A percentile compares a stretch with the other conserved stretches of the same genome.
Evolutionary conservation across 2,113 vertebrate genomes (phyloP).

Genomic region (Tetrao urogallus): DNA sequence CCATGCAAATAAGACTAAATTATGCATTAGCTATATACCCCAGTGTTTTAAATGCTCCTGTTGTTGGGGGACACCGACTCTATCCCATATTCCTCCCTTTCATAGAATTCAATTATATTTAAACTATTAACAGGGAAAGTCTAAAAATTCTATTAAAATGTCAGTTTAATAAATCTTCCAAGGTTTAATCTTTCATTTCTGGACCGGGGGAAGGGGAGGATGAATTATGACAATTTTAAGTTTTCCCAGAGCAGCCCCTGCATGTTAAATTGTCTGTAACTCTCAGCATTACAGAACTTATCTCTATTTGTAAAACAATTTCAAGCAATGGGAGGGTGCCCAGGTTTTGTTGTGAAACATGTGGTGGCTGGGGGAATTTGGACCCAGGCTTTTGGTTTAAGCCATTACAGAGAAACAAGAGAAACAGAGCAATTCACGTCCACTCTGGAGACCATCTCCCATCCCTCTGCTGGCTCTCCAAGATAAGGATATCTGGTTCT

Average conservation of each 20-base stretch:
- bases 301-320: conserved; percentile 49
- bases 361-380: rapidly evolving
- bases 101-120: conserved; percentile 69
- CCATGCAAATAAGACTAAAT: conserved; percentile 55
- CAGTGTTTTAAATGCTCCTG: conserved; percentile 47
- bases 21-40: conserved; percentile 6
- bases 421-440: neutral
- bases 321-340: neutral
- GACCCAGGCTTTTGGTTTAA: neutral
- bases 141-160: conserved; percentile 74
- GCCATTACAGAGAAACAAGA: neutral
- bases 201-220: conserved; percentile 6
- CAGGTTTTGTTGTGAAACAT: rapidly evolving
- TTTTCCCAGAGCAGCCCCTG: conserved; percentile 48
- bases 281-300: conserved; percentile 27
- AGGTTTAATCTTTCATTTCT: conserved; percentile 71
- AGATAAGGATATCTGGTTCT: neutral
- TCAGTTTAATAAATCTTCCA: conserved; percentile 75
- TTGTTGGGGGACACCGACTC: neutral
- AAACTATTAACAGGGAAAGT: conserved; percentile 71
- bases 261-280: conserved; percentile 51
- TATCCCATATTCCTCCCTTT: neutral
- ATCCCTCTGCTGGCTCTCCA: neutral
- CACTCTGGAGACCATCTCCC: neutral
- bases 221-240: conserved; percentile 71